Conservation (phyloP, 2,888 invertebrate species). For the Trichopria drosophilae region DNA sequence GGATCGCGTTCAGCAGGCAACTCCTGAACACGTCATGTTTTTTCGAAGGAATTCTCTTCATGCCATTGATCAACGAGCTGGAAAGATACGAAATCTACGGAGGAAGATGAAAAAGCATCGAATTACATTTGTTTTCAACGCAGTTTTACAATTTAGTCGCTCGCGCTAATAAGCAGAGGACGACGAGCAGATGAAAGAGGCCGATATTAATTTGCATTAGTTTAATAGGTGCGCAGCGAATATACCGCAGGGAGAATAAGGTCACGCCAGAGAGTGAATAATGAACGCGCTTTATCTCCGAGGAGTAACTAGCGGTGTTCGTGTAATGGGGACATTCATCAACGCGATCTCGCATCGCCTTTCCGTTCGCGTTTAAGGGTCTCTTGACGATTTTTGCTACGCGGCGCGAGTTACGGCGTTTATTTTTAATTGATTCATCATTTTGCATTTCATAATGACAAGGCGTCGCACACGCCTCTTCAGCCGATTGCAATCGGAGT, state of each 20-base stretch:
- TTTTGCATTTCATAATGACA: no score
- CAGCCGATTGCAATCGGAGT: not conserved
- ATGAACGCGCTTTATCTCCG: constrained; percentile 57
- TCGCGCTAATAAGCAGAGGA: constrained; percentile 29
- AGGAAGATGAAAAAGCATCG: no score
- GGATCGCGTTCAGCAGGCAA: no score
- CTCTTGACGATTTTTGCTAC: constrained; percentile 49
- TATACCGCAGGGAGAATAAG: constrained; percentile 47
- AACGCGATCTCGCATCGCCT: constrained; percentile 54
- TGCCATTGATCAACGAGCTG: no score
- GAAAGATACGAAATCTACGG: no score
- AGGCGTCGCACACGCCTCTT: not conserved
- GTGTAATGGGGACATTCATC: constrained; percentile 58
- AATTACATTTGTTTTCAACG: no score
- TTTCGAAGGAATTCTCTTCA: no score
- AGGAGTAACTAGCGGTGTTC: constrained; percentile 57
- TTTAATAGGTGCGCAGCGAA: constrained; percentile 43
- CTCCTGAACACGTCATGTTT: no score
- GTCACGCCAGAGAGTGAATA: constrained; percentile 57
- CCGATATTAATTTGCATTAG: constrained; percentile 53
- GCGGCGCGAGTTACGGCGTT: not conserved
- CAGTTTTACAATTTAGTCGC: constrained; percentile 19
- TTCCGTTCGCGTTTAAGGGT: constrained; percentile 51
- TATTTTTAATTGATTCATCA: not conserved
- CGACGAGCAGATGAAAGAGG: constrained; percentile 44